A percentile compares a stretch with the other conserved stretches of the same genome.
Evolutionary conservation across 2,888 invertebrate species (phyloP).

Genomic region (Conus canariensis): DNA sequence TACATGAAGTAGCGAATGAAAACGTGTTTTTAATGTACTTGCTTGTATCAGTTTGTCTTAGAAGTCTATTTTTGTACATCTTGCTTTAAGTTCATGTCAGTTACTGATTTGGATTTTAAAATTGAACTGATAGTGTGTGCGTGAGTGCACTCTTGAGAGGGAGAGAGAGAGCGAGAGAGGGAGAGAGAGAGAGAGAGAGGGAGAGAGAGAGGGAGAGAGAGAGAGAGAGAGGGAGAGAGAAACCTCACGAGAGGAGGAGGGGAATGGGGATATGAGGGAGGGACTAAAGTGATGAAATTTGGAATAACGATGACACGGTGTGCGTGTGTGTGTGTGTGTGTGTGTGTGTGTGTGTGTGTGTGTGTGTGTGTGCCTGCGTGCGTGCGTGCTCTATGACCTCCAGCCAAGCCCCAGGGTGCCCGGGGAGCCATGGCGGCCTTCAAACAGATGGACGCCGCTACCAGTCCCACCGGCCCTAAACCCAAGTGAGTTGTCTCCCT

Average conservation of each 20-base stretch:
- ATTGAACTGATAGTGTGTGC: neutral
- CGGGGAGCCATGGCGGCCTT: slow-evolving; percentile 72
- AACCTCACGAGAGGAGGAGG: neutral
- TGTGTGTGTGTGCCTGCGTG: no score
- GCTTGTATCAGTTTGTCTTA: no score
- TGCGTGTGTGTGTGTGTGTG: no score
- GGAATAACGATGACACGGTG: no score
- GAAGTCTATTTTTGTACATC: no score
- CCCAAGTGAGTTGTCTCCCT: slow-evolving; percentile 60
- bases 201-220: neutral
- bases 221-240: neutral
- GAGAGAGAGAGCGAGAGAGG: neutral
- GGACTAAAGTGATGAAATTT: no score
- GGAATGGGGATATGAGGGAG: neutral
- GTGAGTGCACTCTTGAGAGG: neutral
- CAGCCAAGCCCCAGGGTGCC: slow-evolving; percentile 61
- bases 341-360: no score
- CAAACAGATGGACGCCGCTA: slow-evolving; percentile 81
- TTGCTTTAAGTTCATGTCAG: no score
- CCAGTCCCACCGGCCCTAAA: slow-evolving; percentile 48
- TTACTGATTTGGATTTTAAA: no score
- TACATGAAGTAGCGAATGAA: no score
- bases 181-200: neutral
- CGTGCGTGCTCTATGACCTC: slow-evolving; percentile 20
- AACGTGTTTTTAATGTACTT: no score